Conservation (phyloP, 2,797 vertebrate species). For the Anomalospiza imberbis region DNA sequence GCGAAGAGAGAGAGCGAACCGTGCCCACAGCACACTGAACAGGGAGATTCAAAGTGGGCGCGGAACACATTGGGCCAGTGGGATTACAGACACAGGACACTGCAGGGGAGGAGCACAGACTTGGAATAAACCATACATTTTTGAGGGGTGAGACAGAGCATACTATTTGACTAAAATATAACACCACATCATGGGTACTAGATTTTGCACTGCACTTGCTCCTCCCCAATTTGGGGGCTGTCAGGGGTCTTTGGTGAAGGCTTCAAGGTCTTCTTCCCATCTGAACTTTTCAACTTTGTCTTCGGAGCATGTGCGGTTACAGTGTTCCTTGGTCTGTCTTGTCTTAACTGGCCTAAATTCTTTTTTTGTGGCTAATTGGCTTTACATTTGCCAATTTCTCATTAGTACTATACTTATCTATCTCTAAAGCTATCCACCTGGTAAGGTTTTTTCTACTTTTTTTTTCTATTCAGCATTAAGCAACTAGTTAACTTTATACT, state of each 20-base stretch:
- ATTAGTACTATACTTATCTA: background rate
- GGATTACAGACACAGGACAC: no score
- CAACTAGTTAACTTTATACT: background rate
- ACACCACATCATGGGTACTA: no score
- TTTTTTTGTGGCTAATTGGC: background rate
- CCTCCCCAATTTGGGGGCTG: accelerated
- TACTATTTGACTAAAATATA: no score
- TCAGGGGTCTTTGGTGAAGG: background rate
- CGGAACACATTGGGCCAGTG: no score
- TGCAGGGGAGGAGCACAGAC: no score
- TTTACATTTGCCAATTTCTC: background rate
- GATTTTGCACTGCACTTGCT: background rate
- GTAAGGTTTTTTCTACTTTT: background rate
- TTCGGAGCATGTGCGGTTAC: accelerated
- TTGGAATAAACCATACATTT: no score
- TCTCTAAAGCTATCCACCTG: background rate
- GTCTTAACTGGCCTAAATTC: background rate
- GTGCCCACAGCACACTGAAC: no score
- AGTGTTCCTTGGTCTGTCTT: background rate
- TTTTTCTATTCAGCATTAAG: background rate
- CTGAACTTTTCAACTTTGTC: background rate
- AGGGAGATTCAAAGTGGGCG: no score
- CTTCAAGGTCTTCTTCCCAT: background rate
- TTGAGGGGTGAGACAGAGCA: no score
- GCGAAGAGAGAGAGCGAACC: no score